Conservation (phyloP, 2,113 vertebrate species). For the Okapia johnstoni region DNA sequence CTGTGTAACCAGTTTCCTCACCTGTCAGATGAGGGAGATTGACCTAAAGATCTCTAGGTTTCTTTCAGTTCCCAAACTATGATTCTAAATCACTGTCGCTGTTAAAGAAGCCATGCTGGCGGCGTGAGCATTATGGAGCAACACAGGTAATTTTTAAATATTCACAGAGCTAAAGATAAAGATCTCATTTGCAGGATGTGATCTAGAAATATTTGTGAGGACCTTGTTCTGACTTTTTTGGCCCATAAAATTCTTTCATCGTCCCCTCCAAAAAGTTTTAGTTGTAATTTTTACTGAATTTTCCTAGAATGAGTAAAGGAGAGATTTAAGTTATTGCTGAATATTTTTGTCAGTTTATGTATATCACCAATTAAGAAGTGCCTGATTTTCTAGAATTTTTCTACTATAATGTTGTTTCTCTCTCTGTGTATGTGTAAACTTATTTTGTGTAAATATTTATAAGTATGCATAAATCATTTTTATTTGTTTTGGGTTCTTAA, state of each 20-base stretch:
- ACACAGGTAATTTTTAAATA: not conserved
- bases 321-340: not conserved
- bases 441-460: not conserved
- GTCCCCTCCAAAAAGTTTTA: not conserved
- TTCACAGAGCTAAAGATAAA: not conserved
- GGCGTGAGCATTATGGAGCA: not conserved
- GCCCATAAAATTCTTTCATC: not conserved
- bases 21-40: not conserved
- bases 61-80: not conserved
- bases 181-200: not conserved
- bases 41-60: not conserved
- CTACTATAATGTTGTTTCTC: not conserved
- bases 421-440: not conserved
- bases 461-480: not conserved
- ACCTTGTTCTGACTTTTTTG: not conserved
- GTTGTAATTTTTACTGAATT: conserved; percentile 17
- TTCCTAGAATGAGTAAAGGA: not conserved
- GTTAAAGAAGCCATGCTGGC: not conserved
- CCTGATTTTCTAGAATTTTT: not conserved
- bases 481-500: not conserved
- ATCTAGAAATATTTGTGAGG: not conserved
- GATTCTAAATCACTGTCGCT: not conserved
- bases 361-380: not conserved
- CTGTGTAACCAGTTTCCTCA: not conserved
- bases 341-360: not conserved